Base-by-base conservation (phyloP, 2,797 vertebrate genomes). In the Gymnodraco acuticeps region DNA sequence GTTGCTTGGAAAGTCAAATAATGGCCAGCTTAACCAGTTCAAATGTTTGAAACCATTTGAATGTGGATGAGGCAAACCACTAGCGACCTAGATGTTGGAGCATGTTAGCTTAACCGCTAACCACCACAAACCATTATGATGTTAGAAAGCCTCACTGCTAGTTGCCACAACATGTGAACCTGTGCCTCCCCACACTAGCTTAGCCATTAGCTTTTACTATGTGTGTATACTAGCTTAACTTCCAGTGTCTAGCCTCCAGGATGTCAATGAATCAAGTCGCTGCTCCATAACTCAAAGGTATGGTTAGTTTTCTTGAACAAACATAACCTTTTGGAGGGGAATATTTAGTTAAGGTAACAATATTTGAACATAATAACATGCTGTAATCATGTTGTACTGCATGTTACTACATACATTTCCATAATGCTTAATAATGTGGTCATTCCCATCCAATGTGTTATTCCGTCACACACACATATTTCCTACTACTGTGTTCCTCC, bases 1-100 rank as follows among this genome's bases (percentile, higher is more conserved):
- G 65, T 62, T 27, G 33, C 46, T 46, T 58, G 64, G 15, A 62
- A 61, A 51, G 56, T 60, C 33, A 64, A 64, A 79, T 4, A 1
- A 14, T 27, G 16, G 50, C 63, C 65, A 71, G 48, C 27, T 43
- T 38, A 70, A 70, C 27, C 47, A n/a, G 55, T 52, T 70, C 8
- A 46, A 46, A 52, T 65, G 50, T 73, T 19, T 55, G 19, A 73
- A 70, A 65, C 1, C 48, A 23, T 60, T 73, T 60, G 43, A 51
- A 55, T 47, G 23, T 15, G 5, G 48, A 62, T 56, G 16, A 56
- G 23, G 17, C 0, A 17, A 69, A 60, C 66, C 52, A 19, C 48
- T 0, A 23, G 5, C 15, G 0, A 51, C 38, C 42, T 33, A 69
- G 66, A 66, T 63, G 66, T 17, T 63, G n/a, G 42, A 33, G n/a